A percentile compares a stretch with the other conserved stretches of the same genome.
These are phyloP conservation scores for Drosophila flavopinicola DNA, from an alignment of 2,888 invertebrate genomes.

Conservation along the genomic window DNA sequence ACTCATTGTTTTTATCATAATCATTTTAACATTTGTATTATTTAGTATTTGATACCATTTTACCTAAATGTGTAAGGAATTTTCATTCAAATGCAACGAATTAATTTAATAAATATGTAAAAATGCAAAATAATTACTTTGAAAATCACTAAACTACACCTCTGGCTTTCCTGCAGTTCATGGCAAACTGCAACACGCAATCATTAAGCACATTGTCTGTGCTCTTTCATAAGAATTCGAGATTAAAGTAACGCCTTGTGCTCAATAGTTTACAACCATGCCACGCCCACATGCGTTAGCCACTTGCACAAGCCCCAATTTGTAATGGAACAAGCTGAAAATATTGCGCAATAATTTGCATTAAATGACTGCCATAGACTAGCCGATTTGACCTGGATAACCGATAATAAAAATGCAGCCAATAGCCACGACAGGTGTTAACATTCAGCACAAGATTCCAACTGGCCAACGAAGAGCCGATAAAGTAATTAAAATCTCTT, in stretches of 20 bases:
- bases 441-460: constrained; percentile 33
- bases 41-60: no score
- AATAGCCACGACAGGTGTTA: constrained; percentile 60
- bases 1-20: no score
- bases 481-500: constrained; percentile 41
- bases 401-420: constrained; percentile 47
- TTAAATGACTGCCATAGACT: constrained; percentile 68
- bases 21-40: no score
- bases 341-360: constrained; percentile 70
- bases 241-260: constrained; percentile 47
- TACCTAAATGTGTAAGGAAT: no score
- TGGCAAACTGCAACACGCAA: constrained; percentile 24
- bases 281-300: constrained; percentile 63
- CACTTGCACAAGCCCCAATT: constrained; percentile 57
- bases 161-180: constrained; percentile 49
- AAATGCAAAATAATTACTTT: neutral
- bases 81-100: neutral
- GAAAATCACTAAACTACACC: neutral
- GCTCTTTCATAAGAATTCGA: constrained; percentile 25
- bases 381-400: constrained; percentile 69
- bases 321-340: constrained; percentile 56
- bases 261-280: constrained; percentile 31
- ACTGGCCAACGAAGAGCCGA: constrained; percentile 37
- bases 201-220: constrained; percentile 21
- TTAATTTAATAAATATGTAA: no score